phyloP scores from a whole-genome alignment of 1,140 invertebrate species.

The Magallana gigas region DNA sequence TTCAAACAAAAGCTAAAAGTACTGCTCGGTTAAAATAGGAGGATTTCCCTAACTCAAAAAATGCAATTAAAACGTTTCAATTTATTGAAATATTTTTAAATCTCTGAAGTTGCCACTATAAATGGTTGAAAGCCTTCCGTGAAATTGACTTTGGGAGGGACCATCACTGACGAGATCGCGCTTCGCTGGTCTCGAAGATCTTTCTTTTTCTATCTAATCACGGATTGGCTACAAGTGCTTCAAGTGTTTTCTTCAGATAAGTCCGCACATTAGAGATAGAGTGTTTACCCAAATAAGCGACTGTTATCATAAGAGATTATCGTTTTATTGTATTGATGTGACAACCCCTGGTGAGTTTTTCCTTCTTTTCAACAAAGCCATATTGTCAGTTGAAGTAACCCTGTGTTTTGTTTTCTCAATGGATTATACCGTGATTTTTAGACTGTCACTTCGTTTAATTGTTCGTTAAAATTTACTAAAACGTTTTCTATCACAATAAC shows the following conservation, averaged over 20 bases:
- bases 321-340: slow-evolving; percentile 7
- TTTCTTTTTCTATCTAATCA: not conserved
- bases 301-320: slow-evolving; percentile 3
- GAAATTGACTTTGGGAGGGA: not conserved
- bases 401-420: slow-evolving; percentile 2
- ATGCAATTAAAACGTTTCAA: slow-evolving; percentile 14
- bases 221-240: slow-evolving; percentile 17
- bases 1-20: not conserved
- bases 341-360: not conserved
- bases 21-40: not conserved
- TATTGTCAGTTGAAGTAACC: not conserved
- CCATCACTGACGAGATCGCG: not conserved
- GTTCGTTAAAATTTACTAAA: not conserved
- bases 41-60: not conserved
- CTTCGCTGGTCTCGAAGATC: not conserved
- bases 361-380: not conserved
- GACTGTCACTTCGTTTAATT: not conserved
- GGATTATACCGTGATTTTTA: not conserved
- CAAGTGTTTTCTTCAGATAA: not conserved
- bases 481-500: not conserved
- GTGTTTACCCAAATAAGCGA: not conserved
- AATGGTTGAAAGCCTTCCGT: not conserved
- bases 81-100: slow-evolving; percentile 31
- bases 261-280: not conserved
- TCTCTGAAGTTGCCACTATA: not conserved